Evolutionary conservation across 2,797 vertebrate species (phyloP).

Genomic region (Dromococcyx pavoninus): DNA sequence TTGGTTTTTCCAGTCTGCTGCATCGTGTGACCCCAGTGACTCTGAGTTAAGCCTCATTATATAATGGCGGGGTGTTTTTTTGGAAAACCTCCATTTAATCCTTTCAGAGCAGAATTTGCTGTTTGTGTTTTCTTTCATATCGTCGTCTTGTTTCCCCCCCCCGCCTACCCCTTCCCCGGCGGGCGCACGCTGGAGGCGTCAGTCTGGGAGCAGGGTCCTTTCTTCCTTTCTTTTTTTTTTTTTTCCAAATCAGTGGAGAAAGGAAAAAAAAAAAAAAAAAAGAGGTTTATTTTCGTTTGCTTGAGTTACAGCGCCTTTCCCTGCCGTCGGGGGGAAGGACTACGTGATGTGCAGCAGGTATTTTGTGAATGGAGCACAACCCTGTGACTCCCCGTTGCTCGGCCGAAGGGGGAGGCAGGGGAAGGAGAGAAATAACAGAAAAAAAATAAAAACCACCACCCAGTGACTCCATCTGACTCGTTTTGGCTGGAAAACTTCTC

Average conservation of each 20-base stretch:
- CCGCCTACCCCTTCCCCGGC: neutral
- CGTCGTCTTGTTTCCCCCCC: neutral
- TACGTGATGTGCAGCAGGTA: slow-evolving; percentile 83
- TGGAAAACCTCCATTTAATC: slow-evolving; percentile 69
- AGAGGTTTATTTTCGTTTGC: slow-evolving; percentile 68
- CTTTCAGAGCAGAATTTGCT: slow-evolving; percentile 59
- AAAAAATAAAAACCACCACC: slow-evolving; percentile 30
- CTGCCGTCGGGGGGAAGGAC: slow-evolving; percentile 42
- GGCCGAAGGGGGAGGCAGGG: slow-evolving; percentile 46
- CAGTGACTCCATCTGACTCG: slow-evolving; percentile 63
- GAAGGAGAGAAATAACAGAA: slow-evolving; percentile 27
- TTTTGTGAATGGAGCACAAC: slow-evolving; percentile 75
- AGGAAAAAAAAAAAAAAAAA: neutral
- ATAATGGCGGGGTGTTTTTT: slow-evolving; percentile 39
- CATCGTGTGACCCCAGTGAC: slow-evolving; percentile 13
- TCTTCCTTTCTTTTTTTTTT: neutral
- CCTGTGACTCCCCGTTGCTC: slow-evolving; percentile 59
- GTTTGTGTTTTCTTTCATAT: slow-evolving; percentile 53
- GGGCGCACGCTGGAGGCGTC: neutral
- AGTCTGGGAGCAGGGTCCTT: slow-evolving; percentile 43
- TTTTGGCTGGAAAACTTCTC: slow-evolving; percentile 71
- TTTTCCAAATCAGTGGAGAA: neutral
- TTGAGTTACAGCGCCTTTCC: slow-evolving; percentile 58
- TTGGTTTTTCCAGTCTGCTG: slow-evolving; percentile 59
- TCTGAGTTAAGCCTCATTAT: slow-evolving; percentile 24